Conservation (phyloP, 35 echinoderm and acorn worm species). For the Acanthaster planci region DNA sequence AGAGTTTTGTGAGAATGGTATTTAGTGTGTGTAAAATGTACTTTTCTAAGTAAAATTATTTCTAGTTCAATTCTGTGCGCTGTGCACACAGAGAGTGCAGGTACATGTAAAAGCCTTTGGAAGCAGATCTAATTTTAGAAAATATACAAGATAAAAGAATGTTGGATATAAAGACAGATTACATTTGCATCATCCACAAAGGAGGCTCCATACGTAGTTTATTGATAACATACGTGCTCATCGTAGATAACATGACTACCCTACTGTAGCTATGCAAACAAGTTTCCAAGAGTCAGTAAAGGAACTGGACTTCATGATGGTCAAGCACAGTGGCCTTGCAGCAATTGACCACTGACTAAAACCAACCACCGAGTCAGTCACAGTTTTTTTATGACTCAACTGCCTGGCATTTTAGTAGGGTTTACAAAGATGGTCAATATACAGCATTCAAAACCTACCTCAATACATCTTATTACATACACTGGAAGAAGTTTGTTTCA, state of each 20-base stretch:
- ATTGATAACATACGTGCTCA: constrained; percentile 2
- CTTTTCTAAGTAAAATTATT: too few relatives aligned
- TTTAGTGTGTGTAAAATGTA: too few relatives aligned
- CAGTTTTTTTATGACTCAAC: too few relatives aligned
- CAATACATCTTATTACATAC: constrained; percentile 18
- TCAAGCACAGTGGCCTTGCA: constrained; percentile 9
- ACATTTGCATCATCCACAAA: constrained; percentile 22
- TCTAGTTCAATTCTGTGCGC: too few relatives aligned
- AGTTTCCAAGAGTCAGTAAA: background rate
- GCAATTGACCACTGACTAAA: constrained; percentile 6
- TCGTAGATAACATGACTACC: background rate
- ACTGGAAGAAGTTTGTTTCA: constrained; percentile 18
- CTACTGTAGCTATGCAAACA: background rate
- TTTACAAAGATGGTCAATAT: background rate
- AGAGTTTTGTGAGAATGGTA: too few relatives aligned
- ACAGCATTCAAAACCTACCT: background rate
- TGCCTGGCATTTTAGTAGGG: too few relatives aligned
- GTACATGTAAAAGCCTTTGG: too few relatives aligned
- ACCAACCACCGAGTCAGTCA: background rate
- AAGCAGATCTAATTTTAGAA: too few relatives aligned
- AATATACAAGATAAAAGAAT: too few relatives aligned
- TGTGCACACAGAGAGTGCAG: too few relatives aligned
- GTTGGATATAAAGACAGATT: background rate
- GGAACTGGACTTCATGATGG: background rate
- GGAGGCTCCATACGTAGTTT: constrained; percentile 14